Conservation (phyloP, 2,797 vertebrate species). For the Emys orbicularis region DNA sequence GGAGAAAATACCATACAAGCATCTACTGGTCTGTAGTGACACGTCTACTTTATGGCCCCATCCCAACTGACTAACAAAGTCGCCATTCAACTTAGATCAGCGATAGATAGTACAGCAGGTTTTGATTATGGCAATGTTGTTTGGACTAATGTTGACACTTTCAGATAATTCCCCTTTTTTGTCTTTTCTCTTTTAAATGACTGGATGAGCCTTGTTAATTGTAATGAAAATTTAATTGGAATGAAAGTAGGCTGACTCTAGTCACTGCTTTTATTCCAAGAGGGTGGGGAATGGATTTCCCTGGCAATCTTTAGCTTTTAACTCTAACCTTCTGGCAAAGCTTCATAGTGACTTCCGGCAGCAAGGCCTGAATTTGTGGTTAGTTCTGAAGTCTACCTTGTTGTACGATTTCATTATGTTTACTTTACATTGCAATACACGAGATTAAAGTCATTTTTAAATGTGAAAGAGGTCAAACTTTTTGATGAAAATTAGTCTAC, state of each 20-base stretch:
- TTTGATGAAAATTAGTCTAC: neutral
- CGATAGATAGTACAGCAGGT: neutral
- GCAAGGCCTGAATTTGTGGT: neutral
- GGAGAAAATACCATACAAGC: rapidly evolving
- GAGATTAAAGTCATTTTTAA: neutral
- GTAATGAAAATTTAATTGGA: neutral
- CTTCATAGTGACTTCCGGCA: neutral
- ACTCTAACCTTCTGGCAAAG: neutral
- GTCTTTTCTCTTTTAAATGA: neutral
- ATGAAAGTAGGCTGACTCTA: neutral
- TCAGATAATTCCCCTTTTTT: neutral
- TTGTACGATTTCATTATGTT: neutral
- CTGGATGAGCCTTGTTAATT: neutral
- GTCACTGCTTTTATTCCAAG: neutral
- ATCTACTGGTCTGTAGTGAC: rapidly evolving
- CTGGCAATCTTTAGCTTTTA: neutral
- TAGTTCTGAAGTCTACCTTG: neutral
- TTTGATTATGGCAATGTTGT: neutral
- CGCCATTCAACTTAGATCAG: constrained; percentile 1
- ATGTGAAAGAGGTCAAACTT: neutral
- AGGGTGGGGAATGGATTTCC: neutral
- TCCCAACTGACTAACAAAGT: neutral
- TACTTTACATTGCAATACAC: neutral
- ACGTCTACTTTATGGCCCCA: neutral
- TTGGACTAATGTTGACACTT: neutral